Base-by-base conservation (phyloP, 2,113 vertebrate genomes). In the Ictalurus furcatus region DNA sequence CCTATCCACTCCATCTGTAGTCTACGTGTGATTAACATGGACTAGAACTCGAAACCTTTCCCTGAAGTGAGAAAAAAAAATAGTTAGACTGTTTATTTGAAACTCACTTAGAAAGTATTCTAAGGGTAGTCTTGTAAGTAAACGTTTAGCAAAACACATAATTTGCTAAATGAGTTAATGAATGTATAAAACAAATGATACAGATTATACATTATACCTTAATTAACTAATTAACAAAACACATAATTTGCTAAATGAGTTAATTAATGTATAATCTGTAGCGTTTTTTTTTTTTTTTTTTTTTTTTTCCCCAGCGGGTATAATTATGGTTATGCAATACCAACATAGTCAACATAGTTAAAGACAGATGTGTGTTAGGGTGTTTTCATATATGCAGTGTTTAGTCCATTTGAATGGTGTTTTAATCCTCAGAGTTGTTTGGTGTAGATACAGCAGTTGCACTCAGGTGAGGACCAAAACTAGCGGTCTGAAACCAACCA, bases 331-430 rank as follows among this genome's bases (percentile, higher is more conserved):
- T 44, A 76, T 13, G 21, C 8, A 76, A 48, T 76, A 40, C 9
- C 7, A 74, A 74, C 73, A 44, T 44, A 23, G 19, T 44, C 37
- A 76, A 44, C 73, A 44, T 44, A 21, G 37, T 76, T 30, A 37
- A 82, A 59, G 19, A 58, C 80, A 83, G 80, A 37, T 83, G 80
- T 83, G 80, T 59, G n/a, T 82, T 0, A 34, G n/a, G 54, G 54
- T 59, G 56, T 6, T 59, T 59, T 83, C 17, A 23, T 19, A 37
- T 40, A 61, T 79, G 76, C 25, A 59, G 4, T 37, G 56, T 37
- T 63, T 81, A 19, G 16, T 59, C 21, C 0, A 11, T 79, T 30
- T 85, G 12, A 85, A 85, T n/a, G 80, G 56, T 59, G 30, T 83
- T 48, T 84, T 28, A 84, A 23, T 4, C 30, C 19, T 56, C 4